Base-by-base conservation (phyloP, 2,113 vertebrate genomes). In the Bufo bufo region DNA sequence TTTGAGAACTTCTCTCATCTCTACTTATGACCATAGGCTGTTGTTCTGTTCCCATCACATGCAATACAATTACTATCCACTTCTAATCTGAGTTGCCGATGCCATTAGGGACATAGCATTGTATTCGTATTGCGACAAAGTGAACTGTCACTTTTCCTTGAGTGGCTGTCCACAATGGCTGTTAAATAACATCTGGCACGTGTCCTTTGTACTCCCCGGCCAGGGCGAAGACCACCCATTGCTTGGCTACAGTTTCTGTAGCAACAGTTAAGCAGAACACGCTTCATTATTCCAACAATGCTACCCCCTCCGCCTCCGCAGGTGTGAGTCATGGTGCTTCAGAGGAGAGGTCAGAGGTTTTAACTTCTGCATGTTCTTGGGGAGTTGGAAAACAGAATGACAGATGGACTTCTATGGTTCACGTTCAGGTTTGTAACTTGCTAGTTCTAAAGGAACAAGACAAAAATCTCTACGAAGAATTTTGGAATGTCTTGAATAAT, bases 281-380 rank as follows among this genome's bases (percentile, higher is more conserved):
- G 96, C 95, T 97, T 95, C 93, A 96, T 97, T 97, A 96, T 97
- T 96, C 94, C 93, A 93, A 90, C 77, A 80, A 92, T 94, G 95
- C 95, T 95, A 95, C 96, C 95, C 90, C 92, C 78, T 92, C 94
- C 95, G 95, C 95, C 93, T 93, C 95, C 91, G 92, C 94, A 96
- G 94, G 94, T 95, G 94, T 93, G 92, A 92, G 93, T 91, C 93
- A 93, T 93, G 93, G 92, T 91, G 92, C 93, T 93, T 92, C 93
- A 93, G 94, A 94, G 90, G 93, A 94, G 91, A 92, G 96, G 95
- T 96, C 96, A 90, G 90, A 94, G 95, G 96, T 94, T 93, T 58
- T 96, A 96, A 95, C 95, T 94, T 94, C 92, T 94, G 95, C 94
- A 95, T 95, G 95, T 96, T 87, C 92, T 93, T 96, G 96, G 95